Conservation (phyloP, 2,888 invertebrate genomes). For the Aplocera efformata region DNA sequence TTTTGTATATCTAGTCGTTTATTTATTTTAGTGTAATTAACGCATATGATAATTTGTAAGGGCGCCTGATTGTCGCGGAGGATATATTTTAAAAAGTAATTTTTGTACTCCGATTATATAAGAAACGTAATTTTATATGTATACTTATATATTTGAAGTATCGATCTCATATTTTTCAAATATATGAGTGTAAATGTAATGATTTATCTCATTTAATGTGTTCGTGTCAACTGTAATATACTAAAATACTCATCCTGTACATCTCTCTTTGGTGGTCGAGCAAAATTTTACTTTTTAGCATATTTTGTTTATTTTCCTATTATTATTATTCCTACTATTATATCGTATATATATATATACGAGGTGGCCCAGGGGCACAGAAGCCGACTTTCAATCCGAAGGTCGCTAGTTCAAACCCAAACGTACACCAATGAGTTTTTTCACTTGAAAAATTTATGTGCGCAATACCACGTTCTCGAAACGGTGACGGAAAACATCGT, state of each 20-base stretch:
- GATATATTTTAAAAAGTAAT: conserved; percentile 49
- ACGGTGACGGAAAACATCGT: too few relatives aligned
- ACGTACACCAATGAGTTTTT: too few relatives aligned
- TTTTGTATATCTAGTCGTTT: conserved; percentile 25
- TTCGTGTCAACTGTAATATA: conserved; percentile 57
- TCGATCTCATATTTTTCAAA: conserved; percentile 7
- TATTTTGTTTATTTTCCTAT: background rate
- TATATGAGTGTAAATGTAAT: conserved; percentile 35
- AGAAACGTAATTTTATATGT: conserved; percentile 25
- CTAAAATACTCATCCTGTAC: conserved; percentile 29
- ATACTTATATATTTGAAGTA: conserved; percentile 15
- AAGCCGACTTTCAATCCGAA: too few relatives aligned
- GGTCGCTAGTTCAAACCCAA: too few relatives aligned
- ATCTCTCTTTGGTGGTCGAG: conserved; percentile 36
- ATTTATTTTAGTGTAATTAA: conserved; percentile 25
- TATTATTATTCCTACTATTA: too few relatives aligned
- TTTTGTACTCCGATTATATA: conserved; percentile 58
- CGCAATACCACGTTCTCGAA: too few relatives aligned
- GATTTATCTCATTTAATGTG: conserved; percentile 38
- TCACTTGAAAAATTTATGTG: too few relatives aligned
- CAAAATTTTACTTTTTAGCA: conserved; percentile 17
- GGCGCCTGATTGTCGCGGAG: conserved; percentile 24
- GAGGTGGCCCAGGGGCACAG: too few relatives aligned
- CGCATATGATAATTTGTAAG: conserved; percentile 25
- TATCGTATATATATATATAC: too few relatives aligned